phyloP scores from a whole-genome alignment of 2,113 vertebrate genomes.

The Pantherophis guttatus region DNA sequence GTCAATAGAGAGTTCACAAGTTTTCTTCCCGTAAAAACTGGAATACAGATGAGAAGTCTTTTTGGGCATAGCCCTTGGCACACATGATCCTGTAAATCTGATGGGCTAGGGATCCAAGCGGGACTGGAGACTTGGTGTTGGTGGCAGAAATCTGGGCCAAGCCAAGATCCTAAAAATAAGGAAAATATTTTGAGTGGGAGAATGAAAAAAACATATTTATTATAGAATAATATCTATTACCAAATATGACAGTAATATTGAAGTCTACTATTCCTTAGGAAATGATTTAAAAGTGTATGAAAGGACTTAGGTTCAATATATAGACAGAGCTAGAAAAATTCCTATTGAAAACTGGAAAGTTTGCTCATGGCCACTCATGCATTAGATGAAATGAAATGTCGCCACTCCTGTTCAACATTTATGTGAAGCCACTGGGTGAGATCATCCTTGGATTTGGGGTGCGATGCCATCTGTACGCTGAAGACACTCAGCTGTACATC shows the following conservation, averaged over 20 bases:
- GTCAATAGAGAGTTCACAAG: conserved; percentile 67
- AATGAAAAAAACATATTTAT: not conserved
- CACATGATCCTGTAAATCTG: conserved; percentile 98
- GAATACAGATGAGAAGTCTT: conserved; percentile 98
- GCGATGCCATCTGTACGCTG: too few relatives aligned
- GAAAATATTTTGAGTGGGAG: conserved; percentile 23
- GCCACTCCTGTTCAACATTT: too few relatives aligned
- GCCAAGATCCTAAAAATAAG: conserved; percentile 84
- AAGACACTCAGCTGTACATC: too few relatives aligned
- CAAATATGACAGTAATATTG: not conserved
- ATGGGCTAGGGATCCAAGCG: conserved; percentile 89
- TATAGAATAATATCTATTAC: not conserved
- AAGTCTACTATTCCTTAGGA: not conserved
- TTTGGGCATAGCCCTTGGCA: conserved; percentile 89
- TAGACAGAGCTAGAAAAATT: not conserved
- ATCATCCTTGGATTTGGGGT: too few relatives aligned
- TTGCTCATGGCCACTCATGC: not conserved
- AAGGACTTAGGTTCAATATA: not conserved
- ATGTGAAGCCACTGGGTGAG: too few relatives aligned
- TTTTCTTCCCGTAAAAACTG: conserved; percentile 93
- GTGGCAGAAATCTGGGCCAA: conserved; percentile 94
- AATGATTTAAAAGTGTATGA: not conserved
- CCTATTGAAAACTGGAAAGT: not conserved
- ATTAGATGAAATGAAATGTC: not conserved
- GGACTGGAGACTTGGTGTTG: conserved; percentile 87